Base-by-base conservation (phyloP, 1,140 invertebrate species). In the Drosophila azteca region DNA sequence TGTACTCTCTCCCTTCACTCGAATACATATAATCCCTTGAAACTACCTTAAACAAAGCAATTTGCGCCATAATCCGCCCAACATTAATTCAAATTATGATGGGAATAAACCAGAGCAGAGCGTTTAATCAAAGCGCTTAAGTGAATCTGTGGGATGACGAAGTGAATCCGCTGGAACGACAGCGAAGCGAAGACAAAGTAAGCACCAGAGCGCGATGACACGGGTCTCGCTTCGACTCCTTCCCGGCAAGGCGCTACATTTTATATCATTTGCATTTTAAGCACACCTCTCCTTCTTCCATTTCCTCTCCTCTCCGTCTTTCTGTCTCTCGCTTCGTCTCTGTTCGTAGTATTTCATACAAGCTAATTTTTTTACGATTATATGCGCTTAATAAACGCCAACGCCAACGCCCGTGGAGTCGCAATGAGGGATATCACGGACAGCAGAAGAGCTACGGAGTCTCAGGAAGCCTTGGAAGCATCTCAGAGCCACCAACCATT, bases 291-390 rank as follows among this genome's bases (percentile, higher is more conserved):
- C 22, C 17, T 24, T 31, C 6, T 3, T 8, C n/a, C n/a, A n/a
- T n/a, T n/a, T n/a, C 39, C 8, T 50, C 13, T 31, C 29, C 31
- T 52, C 5, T 24, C 5, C 6, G 31, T 45, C 52, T 62, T 50
- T 59, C 45, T 43, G 11, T 17, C 11, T 52, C 39, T 58, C 6
- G 35, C 26, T 20, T 51, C 53, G 52, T 44, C 41, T 66, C n/a
- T 45, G 53, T 68, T 60, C 61, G 67, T 66, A 51, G 67, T 66
- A 51, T 82, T 82, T 69, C 59, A 82, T 68, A 78, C 62, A 63
- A 72, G 78, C 79, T 81, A 81, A 81, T 81, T 77, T 81, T 76
- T 81, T 81, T 81, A 81, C 68, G 78, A 73, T 81, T 77, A 81
- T 81, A 77, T 73, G 62, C 67, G 64, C 59, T 77, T 81, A 77